These are phyloP conservation scores for Tipula lateralis DNA, from an alignment of 2,888 invertebrate species.

Conservation along the genomic window DNA sequence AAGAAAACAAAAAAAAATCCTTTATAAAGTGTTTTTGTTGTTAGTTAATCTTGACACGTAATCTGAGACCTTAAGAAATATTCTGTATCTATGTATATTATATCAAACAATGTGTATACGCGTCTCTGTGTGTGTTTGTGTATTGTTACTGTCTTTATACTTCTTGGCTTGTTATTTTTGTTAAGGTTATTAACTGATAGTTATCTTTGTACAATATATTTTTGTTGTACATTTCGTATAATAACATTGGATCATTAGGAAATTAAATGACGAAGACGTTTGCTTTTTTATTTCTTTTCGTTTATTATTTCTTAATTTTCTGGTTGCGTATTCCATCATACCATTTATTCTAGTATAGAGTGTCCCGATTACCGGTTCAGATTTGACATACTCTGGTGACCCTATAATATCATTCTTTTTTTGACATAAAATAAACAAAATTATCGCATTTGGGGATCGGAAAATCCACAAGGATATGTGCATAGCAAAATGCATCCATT, in stretches of 20 bases:
- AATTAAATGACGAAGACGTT: not conserved
- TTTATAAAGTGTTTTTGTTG: not conserved
- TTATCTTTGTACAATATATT: not conserved
- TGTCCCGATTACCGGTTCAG: too few relatives aligned
- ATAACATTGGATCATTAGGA: not conserved
- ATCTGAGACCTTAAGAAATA: constrained; percentile 1
- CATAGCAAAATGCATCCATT: too few relatives aligned
- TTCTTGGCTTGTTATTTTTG: not conserved
- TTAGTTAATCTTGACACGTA: constrained; percentile 24
- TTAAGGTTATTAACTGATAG: not conserved
- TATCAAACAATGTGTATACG: not conserved
- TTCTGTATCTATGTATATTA: not conserved
- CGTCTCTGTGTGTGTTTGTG: not conserved
- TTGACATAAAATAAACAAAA: too few relatives aligned
- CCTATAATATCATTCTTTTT: too few relatives aligned
- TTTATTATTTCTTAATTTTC: constrained; percentile 6
- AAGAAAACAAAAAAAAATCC: not conserved
- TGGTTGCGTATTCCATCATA: not conserved
- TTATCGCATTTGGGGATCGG: too few relatives aligned
- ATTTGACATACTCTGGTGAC: too few relatives aligned
- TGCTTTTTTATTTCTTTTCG: not conserved
- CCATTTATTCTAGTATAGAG: too few relatives aligned
- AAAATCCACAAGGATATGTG: too few relatives aligned
- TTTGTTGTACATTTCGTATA: not conserved
- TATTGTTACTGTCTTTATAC: not conserved